These are phyloP conservation scores for Pantherophis alleghaniensis DNA, from an alignment of 2,797 vertebrate genomes.

Conservation along the genomic window DNA sequence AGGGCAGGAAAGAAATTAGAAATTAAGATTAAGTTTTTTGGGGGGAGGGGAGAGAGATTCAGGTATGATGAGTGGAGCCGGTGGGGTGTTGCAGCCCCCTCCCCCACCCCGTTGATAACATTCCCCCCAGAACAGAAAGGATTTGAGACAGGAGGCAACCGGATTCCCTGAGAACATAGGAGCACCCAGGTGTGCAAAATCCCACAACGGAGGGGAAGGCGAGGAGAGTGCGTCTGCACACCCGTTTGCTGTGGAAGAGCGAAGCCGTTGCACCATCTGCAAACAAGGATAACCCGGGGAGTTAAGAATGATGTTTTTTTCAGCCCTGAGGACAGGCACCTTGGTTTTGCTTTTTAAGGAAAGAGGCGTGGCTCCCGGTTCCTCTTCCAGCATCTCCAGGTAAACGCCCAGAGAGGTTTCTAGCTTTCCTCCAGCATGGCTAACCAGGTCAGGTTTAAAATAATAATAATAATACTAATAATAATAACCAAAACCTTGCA, in stretches of 20 bases:
- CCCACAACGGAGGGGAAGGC: not conserved
- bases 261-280: not conserved
- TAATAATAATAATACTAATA: too few species aligned
- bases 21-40: too few species aligned
- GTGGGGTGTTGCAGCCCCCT: too few species aligned
- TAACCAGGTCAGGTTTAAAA: not conserved
- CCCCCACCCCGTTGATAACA: not conserved
- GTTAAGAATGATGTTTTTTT: not conserved
- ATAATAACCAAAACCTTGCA: not conserved
- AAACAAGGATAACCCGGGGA: not conserved
- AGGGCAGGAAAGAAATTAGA: too few species aligned
- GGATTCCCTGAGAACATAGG: not conserved
- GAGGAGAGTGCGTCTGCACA: not conserved
- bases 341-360: not conserved
- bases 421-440: not conserved
- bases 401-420: not conserved
- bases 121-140: not conserved
- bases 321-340: not conserved
- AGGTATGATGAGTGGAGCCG: too few species aligned
- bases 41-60: too few species aligned
- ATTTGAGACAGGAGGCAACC: not conserved
- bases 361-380: not conserved
- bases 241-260: not conserved
- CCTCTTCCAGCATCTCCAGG: not conserved
- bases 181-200: not conserved